Conservation (phyloP, 2,797 vertebrate genomes). For the Channallabes apus region DNA sequence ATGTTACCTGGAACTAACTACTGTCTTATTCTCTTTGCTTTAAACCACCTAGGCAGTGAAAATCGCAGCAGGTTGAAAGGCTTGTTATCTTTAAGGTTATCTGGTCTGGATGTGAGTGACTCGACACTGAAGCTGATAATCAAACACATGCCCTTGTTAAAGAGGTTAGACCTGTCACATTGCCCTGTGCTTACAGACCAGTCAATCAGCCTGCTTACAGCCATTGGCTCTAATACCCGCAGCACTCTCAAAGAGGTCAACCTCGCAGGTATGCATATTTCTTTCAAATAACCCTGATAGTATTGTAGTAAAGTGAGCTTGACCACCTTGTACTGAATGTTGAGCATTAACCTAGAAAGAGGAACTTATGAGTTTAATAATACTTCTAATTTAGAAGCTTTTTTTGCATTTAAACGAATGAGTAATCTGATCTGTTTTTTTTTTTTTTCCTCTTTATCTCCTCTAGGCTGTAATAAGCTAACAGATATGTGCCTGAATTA, state of each 20-base stretch:
- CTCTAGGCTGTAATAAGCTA: slow-evolving; percentile 87
- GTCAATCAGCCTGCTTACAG: slow-evolving; percentile 86
- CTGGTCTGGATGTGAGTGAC: slow-evolving; percentile 90
- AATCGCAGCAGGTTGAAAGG: slow-evolving; percentile 92
- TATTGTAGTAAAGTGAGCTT: neutral
- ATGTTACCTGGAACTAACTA: neutral
- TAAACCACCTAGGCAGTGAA: slow-evolving; percentile 77
- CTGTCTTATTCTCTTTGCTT: neutral
- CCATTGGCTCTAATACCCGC: slow-evolving; percentile 88
- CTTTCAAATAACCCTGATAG: neutral
- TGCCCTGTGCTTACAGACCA: slow-evolving; percentile 88
- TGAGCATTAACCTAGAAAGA: neutral
- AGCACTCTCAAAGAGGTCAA: slow-evolving; percentile 90
- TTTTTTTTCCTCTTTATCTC: no score
- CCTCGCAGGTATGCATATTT: slow-evolving; percentile 79
- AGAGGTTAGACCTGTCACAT: slow-evolving; percentile 90
- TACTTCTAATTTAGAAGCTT: neutral
- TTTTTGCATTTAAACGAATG: neutral
- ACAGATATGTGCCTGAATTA: slow-evolving; percentile 89
- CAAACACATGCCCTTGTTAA: slow-evolving; percentile 90
- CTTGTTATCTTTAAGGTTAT: slow-evolving; percentile 86
- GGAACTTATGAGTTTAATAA: neutral
- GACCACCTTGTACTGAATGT: neutral
- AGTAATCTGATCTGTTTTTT: neutral
- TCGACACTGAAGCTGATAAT: slow-evolving; percentile 89